Conservation (phyloP, 2,888 invertebrate species). For the Lepidonotus clava region DNA sequence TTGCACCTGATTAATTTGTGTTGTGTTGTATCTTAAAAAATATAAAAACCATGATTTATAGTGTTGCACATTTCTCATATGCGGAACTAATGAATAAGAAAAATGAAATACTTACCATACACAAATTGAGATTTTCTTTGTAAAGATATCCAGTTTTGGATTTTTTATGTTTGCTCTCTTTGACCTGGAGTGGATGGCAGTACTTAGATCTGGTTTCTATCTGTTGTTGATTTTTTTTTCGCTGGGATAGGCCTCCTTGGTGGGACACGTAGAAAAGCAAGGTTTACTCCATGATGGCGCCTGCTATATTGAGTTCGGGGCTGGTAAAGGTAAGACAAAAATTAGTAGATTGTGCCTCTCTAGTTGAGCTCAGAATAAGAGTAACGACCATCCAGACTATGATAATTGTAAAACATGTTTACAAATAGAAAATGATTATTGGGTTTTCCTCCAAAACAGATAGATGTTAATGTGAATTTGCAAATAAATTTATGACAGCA, state of each 20-base stretch:
- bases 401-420: too few relatives aligned
- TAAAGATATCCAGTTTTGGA: background rate
- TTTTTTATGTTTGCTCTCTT: background rate
- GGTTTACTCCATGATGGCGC: constrained; percentile 84
- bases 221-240: constrained; percentile 21
- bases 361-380: background rate
- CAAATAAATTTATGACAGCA: background rate
- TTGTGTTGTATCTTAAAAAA: too few relatives aligned
- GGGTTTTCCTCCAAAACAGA: too few relatives aligned
- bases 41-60: too few relatives aligned
- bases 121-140: background rate
- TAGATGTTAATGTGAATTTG: too few relatives aligned
- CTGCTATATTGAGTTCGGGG: constrained; percentile 92
- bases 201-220: background rate
- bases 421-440: too few relatives aligned
- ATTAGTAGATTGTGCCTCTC: background rate
- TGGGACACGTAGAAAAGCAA: constrained; percentile 86
- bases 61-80: background rate
- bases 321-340: constrained; percentile 87
- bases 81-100: background rate
- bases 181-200: background rate
- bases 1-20: background rate
- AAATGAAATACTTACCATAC: background rate
- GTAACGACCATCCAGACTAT: background rate
- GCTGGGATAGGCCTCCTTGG: constrained; percentile 84